These are phyloP conservation scores for Melanerpes aurifrons DNA, from an alignment of 2,113 vertebrate genomes.

Conservation along the genomic window DNA sequence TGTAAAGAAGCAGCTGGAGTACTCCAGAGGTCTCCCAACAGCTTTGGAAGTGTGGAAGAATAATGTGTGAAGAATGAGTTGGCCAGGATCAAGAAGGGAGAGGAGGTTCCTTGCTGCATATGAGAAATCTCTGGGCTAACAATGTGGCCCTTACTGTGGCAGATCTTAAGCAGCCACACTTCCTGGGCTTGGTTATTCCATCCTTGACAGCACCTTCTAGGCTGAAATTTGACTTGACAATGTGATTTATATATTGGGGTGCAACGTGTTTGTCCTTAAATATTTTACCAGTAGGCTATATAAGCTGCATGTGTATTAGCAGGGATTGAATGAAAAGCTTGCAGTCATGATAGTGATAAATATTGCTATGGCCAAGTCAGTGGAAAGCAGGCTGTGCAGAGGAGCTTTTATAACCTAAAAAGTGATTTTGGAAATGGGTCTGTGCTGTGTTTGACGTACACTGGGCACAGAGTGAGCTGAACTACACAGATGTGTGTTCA, in stretches of 20 bases:
- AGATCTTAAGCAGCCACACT: background rate
- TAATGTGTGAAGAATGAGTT: background rate
- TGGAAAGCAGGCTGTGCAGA: background rate
- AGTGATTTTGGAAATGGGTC: background rate
- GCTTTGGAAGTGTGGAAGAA: background rate
- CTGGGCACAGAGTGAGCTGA: background rate
- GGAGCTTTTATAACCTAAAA: background rate
- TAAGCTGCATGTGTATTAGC: background rate
- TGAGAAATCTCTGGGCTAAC: background rate
- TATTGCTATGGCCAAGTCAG: background rate
- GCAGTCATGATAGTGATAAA: background rate
- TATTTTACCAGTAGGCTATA: background rate
- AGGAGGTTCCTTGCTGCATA: background rate
- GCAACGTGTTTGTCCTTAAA: background rate
- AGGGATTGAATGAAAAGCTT: background rate
- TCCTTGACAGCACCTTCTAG: background rate
- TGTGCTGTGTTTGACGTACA: rapidly evolving
- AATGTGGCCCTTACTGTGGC: background rate
- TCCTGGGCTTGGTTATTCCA: background rate
- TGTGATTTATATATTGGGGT: too few relatives aligned
- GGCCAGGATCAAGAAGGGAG: background rate
- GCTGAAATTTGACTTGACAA: background rate
- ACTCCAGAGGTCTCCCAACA: background rate
- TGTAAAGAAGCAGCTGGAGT: background rate
- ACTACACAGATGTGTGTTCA: background rate